Evolutionary conservation across 2,113 vertebrate species (phyloP).

Genomic region (Chaetodon trifascialis): DNA sequence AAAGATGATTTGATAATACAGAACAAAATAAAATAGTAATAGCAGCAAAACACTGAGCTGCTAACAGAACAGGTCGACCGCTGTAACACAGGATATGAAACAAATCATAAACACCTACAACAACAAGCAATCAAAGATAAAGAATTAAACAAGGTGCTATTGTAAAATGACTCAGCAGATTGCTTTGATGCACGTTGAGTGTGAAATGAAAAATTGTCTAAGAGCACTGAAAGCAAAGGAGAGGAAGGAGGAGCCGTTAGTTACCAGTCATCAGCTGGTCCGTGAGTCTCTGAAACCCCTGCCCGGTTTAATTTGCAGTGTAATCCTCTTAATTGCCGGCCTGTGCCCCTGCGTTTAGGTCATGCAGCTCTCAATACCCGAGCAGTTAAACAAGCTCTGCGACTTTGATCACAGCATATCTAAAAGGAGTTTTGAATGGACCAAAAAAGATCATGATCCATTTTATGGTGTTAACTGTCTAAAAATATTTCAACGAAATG

Average conservation of each 20-base stretch:
- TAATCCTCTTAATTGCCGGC: conserved; percentile 36
- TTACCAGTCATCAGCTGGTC: conserved; percentile 14
- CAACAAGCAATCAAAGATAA: background rate
- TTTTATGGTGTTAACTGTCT: background rate
- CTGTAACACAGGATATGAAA: background rate
- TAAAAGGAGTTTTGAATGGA: background rate
- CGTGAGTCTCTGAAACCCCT: background rate
- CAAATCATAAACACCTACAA: background rate
- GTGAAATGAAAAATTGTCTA: background rate
- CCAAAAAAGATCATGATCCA: background rate
- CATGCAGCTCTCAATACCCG: background rate
- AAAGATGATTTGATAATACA: background rate
- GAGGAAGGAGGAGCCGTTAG: background rate
- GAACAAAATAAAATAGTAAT: background rate
- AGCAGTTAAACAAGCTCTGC: conserved; percentile 17
- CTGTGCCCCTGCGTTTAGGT: conserved; percentile 18
- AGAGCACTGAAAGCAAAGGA: conserved; percentile 11
- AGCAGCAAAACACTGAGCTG: background rate
- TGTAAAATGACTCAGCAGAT: background rate
- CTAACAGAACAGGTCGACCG: background rate
- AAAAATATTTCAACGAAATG: background rate
- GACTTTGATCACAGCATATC: background rate
- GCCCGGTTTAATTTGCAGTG: conserved; percentile 30
- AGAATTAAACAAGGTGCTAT: background rate
- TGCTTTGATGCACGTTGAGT: background rate